Conservation (phyloP, 1,140 invertebrate genomes). For the Eupeodes corollae region DNA sequence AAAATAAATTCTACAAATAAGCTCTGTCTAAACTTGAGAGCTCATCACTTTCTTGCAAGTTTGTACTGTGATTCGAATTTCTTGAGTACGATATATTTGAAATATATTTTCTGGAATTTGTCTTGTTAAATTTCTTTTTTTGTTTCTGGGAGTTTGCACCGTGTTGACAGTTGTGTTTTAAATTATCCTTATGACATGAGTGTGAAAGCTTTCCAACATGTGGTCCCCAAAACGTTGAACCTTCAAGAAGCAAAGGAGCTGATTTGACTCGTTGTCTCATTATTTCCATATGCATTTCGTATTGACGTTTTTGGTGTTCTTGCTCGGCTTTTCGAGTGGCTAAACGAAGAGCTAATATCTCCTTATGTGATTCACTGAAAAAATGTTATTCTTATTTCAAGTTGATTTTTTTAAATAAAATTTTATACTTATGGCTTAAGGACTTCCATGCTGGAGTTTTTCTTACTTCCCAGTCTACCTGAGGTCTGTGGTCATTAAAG, state of each 20-base stretch:
- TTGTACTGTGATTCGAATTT: slow-evolving; percentile 17
- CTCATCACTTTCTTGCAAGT: slow-evolving; percentile 25
- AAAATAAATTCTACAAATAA: slow-evolving; percentile 15
- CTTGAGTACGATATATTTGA: slow-evolving; percentile 18
- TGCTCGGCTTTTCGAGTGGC: slow-evolving; percentile 36
- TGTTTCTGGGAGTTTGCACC: slow-evolving; percentile 15
- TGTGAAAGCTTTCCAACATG: slow-evolving; percentile 30
- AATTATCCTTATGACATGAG: slow-evolving; percentile 21
- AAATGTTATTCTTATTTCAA: neutral
- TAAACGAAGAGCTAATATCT: slow-evolving; percentile 24
- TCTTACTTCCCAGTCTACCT: slow-evolving; percentile 31
- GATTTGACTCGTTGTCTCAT: slow-evolving; percentile 34
- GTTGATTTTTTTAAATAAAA: neutral
- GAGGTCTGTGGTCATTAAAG: slow-evolving; percentile 19
- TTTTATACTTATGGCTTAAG: slow-evolving; percentile 25
- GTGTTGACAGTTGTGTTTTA: slow-evolving; percentile 19
- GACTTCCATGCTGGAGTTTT: slow-evolving; percentile 36
- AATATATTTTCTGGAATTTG: slow-evolving; percentile 2
- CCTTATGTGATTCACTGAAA: slow-evolving; percentile 29
- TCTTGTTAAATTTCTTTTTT: slow-evolving; percentile 11
- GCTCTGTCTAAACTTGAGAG: slow-evolving; percentile 31
- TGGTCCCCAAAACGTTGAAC: slow-evolving; percentile 29
- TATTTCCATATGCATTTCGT: slow-evolving; percentile 33
- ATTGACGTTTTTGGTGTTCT: slow-evolving; percentile 27
- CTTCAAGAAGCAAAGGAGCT: slow-evolving; percentile 30